Percentiles rank a stretch among this genome's conserved stretches.
These are phyloP conservation scores for Mastigias papua DNA, from an alignment of 30 jellyfish, hydroid and myxozoan species.

Conservation along the genomic window DNA sequence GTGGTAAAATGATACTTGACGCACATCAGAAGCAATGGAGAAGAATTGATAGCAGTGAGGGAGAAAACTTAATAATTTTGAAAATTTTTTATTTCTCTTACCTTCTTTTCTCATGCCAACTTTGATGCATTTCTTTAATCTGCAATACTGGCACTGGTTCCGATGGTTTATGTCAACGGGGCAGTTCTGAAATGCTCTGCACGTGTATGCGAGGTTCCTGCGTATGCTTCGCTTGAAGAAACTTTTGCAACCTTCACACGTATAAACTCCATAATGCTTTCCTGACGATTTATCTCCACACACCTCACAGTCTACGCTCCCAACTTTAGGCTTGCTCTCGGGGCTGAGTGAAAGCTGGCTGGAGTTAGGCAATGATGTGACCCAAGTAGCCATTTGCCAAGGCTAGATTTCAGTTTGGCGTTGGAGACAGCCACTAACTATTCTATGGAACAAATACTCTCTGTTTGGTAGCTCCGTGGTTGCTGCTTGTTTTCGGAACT, in stretches of 20 bases:
- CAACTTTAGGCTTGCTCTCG: conserved; percentile 80
- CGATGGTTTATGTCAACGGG: conserved; percentile 92
- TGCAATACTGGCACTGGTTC: conserved; percentile 94
- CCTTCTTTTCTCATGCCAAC: conserved; percentile 99
- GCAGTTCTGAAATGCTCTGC: conserved; percentile 96
- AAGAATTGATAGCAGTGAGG: too few relatives aligned
- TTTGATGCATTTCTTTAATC: conserved; percentile 90
- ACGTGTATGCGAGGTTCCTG: conserved; percentile 89
- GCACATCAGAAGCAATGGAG: too few relatives aligned
- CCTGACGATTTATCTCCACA: conserved; percentile 98
- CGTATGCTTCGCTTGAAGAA: conserved; percentile 94
- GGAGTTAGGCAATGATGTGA: conserved; percentile 48
- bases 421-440: neutral
- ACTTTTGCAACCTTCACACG: conserved; percentile 98
- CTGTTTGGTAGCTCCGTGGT: conserved; percentile 45
- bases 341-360: conserved; percentile 66
- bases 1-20: too few relatives aligned
- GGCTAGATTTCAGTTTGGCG: neutral
- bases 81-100: conserved; percentile 11
- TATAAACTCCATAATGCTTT: conserved; percentile 95
- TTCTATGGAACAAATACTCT: neutral
- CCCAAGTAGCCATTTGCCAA: conserved; percentile 71
- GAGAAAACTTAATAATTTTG: too few relatives aligned
- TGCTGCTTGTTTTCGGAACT: neutral
- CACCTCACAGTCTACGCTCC: conserved; percentile 86